Base-by-base conservation (phyloP, 2,113 vertebrate genomes). In the Trinectes maculatus region DNA sequence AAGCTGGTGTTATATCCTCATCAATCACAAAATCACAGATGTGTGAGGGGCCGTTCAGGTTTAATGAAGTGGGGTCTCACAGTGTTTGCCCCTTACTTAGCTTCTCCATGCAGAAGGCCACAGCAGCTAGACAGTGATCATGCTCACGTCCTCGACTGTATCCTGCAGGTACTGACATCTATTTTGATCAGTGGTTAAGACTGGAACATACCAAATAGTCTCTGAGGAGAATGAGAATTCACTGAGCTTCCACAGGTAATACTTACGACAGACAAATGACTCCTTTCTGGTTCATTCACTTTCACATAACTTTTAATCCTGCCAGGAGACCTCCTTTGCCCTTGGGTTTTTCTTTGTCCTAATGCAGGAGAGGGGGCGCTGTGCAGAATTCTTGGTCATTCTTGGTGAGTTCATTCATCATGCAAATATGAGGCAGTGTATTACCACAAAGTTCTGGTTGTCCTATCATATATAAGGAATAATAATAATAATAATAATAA, bases 341-440 rank as follows among this genome's bases (percentile, higher is more conserved):
- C 85, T 78, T 85, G 79, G 81, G 80, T 75, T 74, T 79, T 78
- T 77, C n/a, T n/a, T n/a, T n/a, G n/a, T 82, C 70, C 76, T 74
- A 43, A 59, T n/a, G n/a, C n/a, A 71, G 55, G 47, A 59, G 64
- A 24, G 52, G 54, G 68, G 74, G 71, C 72, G 66, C 64, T 46
- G 57, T 53, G 77, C 76, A n/a, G n/a, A n/a, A 46, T 75, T 82
- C 84, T 82, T n/a, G n/a, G n/a, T n/a, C n/a, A n/a, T n/a, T n/a
- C n/a, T n/a, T n/a, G n/a, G n/a, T n/a, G n/a, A n/a, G n/a, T n/a
- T n/a, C n/a, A n/a, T n/a, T n/a, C n/a, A n/a, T n/a, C n/a, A n/a
- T n/a, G n/a, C n/a, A n/a, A n/a, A n/a, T n/a, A n/a, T n/a, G n/a
- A n/a, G n/a, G n/a, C n/a, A n/a, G n/a, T n/a, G n/a, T n/a, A n/a